Base-by-base conservation (phyloP, 2,888 invertebrate genomes). In the Thalpophila matura region DNA sequence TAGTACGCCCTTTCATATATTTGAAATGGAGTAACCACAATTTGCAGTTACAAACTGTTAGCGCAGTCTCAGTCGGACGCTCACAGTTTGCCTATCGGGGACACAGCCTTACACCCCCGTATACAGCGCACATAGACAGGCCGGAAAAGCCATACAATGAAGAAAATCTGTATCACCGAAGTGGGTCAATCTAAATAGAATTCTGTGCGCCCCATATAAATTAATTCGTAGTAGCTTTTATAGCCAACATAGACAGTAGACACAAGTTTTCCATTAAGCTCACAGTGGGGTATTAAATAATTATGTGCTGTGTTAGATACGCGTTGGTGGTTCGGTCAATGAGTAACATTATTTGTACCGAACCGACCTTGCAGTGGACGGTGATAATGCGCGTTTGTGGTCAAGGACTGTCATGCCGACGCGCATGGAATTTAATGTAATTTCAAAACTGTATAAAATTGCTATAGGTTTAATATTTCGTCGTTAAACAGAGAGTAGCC, bases 351-450 rank as follows among this genome's bases (percentile, higher is more conserved):
- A 31, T 57, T 38, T 40, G 18, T 20, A 10, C 33, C n/a, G 7
- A 27, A 31, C 18, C 3, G 54, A 73, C 73, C 69, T 73, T 73
- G 72, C 26, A 35, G 6, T 37, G 38, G 22, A 14, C 38, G 18
- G 31, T 45, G 40, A 67, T 67, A 70, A 40, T 35, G n/a, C 6
- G 55, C 37, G 27, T 14, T 18, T 18, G 33, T 64, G 40, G 51
- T 54, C 43, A 57, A 57, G 50, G 35, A 50, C 53, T 70, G 16
- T 33, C 70, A 43, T 45, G 53, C 71, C 35, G 35, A 56, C 5
- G 29, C 54, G 63, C 27, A 45, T 35, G 10, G 22, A 33, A 7
- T 27, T 20, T n/a, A 42, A 43, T 16, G 14, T 37, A 27, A 24
- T 40, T 40, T 45, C 35, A 24, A 40, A 27, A 42, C 31, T 47